phyloP scores from a whole-genome alignment of 2,797 vertebrate species.

The Threskiornis aethiopicus region DNA sequence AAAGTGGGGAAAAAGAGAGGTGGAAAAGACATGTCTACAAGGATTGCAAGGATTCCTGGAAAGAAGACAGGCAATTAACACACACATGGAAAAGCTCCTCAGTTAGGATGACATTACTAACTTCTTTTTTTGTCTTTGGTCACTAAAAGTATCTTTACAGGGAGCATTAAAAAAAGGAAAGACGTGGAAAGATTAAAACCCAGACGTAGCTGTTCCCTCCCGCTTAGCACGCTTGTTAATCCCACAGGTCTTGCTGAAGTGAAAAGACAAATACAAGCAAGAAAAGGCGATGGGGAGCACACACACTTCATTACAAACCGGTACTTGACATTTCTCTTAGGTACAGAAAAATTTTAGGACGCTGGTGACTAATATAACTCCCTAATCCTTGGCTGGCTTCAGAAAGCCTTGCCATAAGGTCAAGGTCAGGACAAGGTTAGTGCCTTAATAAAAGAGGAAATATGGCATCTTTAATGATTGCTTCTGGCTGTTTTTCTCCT shows the following conservation, averaged over 20 bases:
- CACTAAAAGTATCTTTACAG: not conserved
- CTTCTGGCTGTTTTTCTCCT: conserved; percentile 49
- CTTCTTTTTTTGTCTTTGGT: not conserved
- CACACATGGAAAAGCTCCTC: not conserved
- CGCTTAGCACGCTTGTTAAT: not conserved
- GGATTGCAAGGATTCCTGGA: not conserved
- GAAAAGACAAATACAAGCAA: not conserved
- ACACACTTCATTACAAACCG: not conserved
- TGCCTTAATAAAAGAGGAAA: conserved; percentile 2
- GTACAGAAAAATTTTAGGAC: not conserved
- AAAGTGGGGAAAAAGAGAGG: not conserved
- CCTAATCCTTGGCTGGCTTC: not conserved
- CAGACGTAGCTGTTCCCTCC: not conserved
- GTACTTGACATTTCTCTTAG: not conserved
- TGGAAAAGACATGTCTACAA: not conserved
- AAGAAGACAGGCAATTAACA: not conserved
- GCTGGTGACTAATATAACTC: not conserved
- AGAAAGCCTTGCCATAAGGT: not conserved
- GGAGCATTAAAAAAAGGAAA: not conserved
- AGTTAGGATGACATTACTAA: not conserved
- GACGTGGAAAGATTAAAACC: not conserved
- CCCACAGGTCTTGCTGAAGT: not conserved
- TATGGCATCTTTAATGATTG: not conserved
- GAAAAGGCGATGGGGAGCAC: not conserved
- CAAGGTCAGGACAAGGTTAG: conserved; percentile 37